These are phyloP conservation scores for Papilio elwesi DNA, from an alignment of 2,888 invertebrate genomes.

Conservation along the genomic window DNA sequence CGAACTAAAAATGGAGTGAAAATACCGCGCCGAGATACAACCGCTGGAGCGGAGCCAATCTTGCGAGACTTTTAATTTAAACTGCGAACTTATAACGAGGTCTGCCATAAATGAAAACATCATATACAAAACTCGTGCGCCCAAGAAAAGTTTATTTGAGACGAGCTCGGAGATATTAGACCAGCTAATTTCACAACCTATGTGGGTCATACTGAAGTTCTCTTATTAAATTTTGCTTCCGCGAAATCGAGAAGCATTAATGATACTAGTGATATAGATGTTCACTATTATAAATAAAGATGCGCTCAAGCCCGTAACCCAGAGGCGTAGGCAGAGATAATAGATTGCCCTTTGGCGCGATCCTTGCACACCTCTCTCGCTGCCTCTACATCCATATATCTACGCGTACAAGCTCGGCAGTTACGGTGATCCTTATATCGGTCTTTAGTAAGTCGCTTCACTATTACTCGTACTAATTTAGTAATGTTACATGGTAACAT, in stretches of 20 bases:
- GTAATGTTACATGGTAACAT: no score
- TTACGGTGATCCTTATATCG: no score
- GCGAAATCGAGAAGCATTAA: neutral
- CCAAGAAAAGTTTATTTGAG: conserved; percentile 37
- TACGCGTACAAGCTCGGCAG: no score
- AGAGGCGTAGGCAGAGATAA: no score
- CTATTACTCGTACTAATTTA: no score
- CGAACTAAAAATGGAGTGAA: conserved; percentile 24
- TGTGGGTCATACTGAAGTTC: conserved; percentile 22
- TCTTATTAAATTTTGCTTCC: conserved; percentile 21
- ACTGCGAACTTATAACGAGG: conserved; percentile 38
- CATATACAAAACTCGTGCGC: conserved; percentile 36
- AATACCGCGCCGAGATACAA: conserved; percentile 9
- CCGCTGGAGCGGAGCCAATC: conserved; percentile 27
- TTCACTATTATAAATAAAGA: no score
- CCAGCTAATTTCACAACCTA: conserved; percentile 16
- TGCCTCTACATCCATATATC: no score
- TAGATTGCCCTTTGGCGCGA: no score
- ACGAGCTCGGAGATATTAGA: conserved; percentile 27
- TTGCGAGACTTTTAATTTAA: conserved; percentile 34
- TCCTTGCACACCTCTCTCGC: no score
- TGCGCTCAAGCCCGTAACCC: no score
- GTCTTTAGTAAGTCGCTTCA: no score
- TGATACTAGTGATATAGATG: neutral
- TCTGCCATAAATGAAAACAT: conserved; percentile 36